A percentile compares a stretch with the other conserved stretches of the same genome.
Conservation (phyloP, 2,113 vertebrate species). For the Trichomycterus rosablanca region DNA sequence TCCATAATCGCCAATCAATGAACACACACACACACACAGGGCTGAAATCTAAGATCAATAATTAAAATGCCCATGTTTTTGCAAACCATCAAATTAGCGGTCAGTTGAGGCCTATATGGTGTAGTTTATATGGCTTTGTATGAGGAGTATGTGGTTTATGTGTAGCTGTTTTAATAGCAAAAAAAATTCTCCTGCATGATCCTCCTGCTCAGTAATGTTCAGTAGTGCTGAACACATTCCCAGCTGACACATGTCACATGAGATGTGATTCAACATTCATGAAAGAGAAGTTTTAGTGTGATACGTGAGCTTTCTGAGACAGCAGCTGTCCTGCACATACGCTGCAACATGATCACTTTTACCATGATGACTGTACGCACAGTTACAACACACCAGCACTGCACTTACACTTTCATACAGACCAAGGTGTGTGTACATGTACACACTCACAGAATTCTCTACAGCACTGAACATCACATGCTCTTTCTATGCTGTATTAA, state of each 20-base stretch:
- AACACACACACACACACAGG: too few species aligned
- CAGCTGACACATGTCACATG: slow-evolving; percentile 8
- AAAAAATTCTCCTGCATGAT: neutral
- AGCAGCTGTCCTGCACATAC: neutral
- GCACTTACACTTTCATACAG: neutral
- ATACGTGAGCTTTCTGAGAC: neutral
- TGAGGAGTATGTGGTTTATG: too few species aligned
- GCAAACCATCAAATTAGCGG: too few species aligned
- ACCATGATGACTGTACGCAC: neutral
- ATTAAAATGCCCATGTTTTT: too few species aligned
- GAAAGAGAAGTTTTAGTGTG: neutral
- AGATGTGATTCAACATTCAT: neutral
- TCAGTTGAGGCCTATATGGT: too few species aligned
- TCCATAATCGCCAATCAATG: too few species aligned
- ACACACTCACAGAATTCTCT: neutral
- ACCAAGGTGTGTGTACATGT: neutral
- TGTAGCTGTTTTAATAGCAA: neutral
- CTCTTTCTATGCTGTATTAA: neutral
- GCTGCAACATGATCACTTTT: neutral
- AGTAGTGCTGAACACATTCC: neutral
- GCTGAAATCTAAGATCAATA: too few species aligned
- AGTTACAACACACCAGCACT: neutral
- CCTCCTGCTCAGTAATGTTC: neutral
- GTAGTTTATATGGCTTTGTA: too few species aligned
- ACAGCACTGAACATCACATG: neutral